A percentile compares a stretch with the other conserved stretches of the same genome.
These are phyloP conservation scores for Cyanoliseus patagonus DNA, from an alignment of 2,113 vertebrate species.

Conservation along the genomic window DNA sequence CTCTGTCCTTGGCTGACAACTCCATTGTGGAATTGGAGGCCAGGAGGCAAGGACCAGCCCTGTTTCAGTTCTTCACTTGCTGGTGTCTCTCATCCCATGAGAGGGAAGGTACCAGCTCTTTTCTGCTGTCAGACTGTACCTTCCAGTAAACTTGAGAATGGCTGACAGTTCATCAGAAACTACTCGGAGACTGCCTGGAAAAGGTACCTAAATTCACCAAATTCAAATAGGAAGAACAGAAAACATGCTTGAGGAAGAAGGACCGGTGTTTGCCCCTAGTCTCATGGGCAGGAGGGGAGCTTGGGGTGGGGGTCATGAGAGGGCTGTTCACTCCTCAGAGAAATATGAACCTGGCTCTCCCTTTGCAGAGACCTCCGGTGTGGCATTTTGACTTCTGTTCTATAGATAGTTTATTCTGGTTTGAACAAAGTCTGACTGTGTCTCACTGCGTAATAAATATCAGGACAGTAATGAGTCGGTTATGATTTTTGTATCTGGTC, in stretches of 20 bases:
- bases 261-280: neutral
- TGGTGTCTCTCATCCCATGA: neutral
- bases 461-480: neutral
- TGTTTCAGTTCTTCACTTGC: neutral
- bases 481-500: neutral
- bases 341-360: neutral
- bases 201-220: neutral
- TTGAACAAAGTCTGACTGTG: neutral
- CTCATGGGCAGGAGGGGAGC: neutral
- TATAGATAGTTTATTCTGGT: neutral
- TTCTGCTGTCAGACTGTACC: neutral
- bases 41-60: neutral
- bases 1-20: conserved; percentile 44
- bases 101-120: neutral
- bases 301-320: neutral
- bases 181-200: neutral
- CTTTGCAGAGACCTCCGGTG: neutral
- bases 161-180: neutral
- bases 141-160: neutral
- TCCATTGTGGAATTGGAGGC: conserved; percentile 12
- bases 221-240: neutral
- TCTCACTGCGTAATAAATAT: neutral
- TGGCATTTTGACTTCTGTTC: neutral
- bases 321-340: neutral
- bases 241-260: neutral